phyloP scores from a whole-genome alignment of 2,888 invertebrate species.

The Tolmerus cingulatus region DNA sequence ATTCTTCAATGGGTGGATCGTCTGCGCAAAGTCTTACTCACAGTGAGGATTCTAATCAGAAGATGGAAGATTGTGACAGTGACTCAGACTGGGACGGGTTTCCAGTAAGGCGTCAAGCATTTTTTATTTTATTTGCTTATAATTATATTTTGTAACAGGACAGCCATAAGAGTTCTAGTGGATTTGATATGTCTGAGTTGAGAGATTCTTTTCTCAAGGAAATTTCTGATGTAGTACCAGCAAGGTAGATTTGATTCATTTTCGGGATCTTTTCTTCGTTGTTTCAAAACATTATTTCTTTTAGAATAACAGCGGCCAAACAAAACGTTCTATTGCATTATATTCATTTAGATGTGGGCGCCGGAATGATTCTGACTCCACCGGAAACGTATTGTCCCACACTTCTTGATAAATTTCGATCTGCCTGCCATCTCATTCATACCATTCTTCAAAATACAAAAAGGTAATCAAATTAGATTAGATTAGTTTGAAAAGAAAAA shows the following conservation, averaged over 20 bases:
- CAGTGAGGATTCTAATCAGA: constrained; percentile 55
- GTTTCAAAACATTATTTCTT: constrained; percentile 44
- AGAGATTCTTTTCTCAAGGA: constrained; percentile 77
- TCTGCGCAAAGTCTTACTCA: constrained; percentile 59
- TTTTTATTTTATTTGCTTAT: neutral
- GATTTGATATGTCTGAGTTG: constrained; percentile 74
- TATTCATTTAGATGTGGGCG: constrained; percentile 74
- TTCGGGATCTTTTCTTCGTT: neutral
- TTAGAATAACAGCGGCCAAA: constrained; percentile 72
- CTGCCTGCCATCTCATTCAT: constrained; percentile 77
- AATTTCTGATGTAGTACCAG: constrained; percentile 70
- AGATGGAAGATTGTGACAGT: constrained; percentile 72
- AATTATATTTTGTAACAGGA: constrained; percentile 64
- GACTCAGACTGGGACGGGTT: constrained; percentile 79
- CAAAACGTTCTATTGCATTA: constrained; percentile 80
- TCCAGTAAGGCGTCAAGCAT: constrained; percentile 29
- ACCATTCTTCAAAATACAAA: constrained; percentile 75
- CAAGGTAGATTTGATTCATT: constrained; percentile 42
- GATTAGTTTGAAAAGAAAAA: neutral
- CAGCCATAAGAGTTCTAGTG: constrained; percentile 71
- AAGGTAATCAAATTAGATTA: constrained; percentile 56
- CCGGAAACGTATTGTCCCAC: constrained; percentile 63
- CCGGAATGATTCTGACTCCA: constrained; percentile 76
- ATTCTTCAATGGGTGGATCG: constrained; percentile 57
- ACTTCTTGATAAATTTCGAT: constrained; percentile 75